Evolutionary conservation across 2,113 vertebrate genomes (phyloP).

Genomic region (Helogale parvula): DNA sequence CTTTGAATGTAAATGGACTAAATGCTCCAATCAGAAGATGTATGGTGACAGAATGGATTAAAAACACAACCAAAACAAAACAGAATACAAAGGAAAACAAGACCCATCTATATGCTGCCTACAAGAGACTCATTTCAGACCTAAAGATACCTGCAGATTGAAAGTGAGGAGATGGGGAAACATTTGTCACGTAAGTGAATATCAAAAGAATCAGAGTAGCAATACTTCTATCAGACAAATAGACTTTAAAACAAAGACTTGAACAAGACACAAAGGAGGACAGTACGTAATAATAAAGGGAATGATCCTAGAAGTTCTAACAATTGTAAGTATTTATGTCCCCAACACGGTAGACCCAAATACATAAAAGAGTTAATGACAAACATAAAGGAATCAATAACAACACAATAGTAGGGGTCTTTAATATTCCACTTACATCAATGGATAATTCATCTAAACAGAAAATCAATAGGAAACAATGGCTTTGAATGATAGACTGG

Average conservation of each 20-base stretch:
- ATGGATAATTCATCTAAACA: neutral
- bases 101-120: neutral
- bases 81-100: too few species aligned
- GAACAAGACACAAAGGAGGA: neutral
- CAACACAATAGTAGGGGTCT: neutral
- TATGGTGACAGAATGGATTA: neutral
- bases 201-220: neutral
- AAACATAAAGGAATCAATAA: neutral
- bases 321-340: neutral
- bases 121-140: neutral
- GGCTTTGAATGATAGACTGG: neutral
- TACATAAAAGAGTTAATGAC: neutral
- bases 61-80: neutral
- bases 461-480: neutral
- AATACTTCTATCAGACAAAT: neutral
- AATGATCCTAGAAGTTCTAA: neutral
- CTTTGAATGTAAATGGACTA: neutral
- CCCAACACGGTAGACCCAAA: neutral
- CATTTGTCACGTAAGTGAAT: neutral
- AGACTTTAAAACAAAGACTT: neutral
- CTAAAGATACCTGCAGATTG: neutral
- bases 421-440: neutral
- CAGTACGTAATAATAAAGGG: neutral
- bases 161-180: neutral
- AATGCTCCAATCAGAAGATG: neutral